Base-by-base conservation (phyloP, 2,888 invertebrate genomes). In the Agriotes lineatus region DNA sequence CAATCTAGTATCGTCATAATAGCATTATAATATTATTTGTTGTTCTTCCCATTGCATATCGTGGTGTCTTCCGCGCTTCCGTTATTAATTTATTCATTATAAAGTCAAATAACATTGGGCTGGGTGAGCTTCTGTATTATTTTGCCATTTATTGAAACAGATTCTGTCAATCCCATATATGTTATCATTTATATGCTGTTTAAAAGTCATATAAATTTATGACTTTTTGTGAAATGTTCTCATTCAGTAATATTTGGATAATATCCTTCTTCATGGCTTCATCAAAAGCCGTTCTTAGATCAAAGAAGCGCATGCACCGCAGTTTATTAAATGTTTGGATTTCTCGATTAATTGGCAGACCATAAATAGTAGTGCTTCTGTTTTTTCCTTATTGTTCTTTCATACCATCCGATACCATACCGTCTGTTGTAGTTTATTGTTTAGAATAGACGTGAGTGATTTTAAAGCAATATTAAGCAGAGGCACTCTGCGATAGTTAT, bases 331-430 rank as follows among this genome's bases (percentile, higher is more conserved):
- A 19, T 45, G 19, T 45, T 19, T 18, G 10, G 45, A 45, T 45
- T 45, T 45, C 20, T 16, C 45, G n/a, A 14, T 45, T 9, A 45
- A 9, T 45, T 45, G 45, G 19, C 45, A 19, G 45, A 19, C 9
- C 45, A 45, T 45, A 45, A 45, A 45, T 45, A 45, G 10, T 45
- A 1, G 45, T 45, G 19, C 45, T 45, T n/a, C 45, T 18, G 20
- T 45, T 45, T 45, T 18, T 45, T 10, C 19, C 9, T n/a, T 19
- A 45, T 18, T 19, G 19, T 45, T 45, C n/a, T 45, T 19, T 18
- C n/a, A n/a, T n/a, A n/a, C n/a, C n/a, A n/a, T n/a, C 7, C 45
- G 10, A 45, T 45, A 4, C 10, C 9, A n/a, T 45, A 45, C 19
- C 19, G 18, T 45, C 20, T 45, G 10, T 45, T 19, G 45, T 45